These are phyloP conservation scores for Lomographa bimaculata DNA, from an alignment of 2,888 invertebrate species.

Conservation along the genomic window DNA sequence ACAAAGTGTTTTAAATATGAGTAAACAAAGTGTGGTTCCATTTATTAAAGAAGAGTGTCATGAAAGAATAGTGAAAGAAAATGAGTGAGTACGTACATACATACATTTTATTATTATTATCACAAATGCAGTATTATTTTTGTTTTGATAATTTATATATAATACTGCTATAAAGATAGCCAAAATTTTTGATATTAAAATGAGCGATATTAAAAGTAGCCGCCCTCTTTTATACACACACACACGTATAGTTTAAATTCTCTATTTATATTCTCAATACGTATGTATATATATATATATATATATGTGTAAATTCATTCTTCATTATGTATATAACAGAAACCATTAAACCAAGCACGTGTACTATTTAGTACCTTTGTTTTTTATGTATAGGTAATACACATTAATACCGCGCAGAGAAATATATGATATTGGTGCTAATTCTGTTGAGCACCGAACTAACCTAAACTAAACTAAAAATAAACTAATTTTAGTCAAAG, in stretches of 20 bases:
- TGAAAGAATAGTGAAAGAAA: constrained; percentile 26
- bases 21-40: constrained; percentile 20
- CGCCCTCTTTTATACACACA: constrained; percentile 21
- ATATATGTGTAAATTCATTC: constrained; percentile 9
- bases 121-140: constrained; percentile 19
- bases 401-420: constrained; percentile 29
- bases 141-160: constrained; percentile 16
- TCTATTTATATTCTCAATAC: constrained; percentile 12
- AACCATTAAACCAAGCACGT: constrained; percentile 27
- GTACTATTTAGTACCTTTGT: constrained; percentile 24
- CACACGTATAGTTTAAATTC: constrained; percentile 22
- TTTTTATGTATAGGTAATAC: constrained; percentile 26
- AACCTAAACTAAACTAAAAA: no score
- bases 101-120: constrained; percentile 24
- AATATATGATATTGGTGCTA: constrained; percentile 28
- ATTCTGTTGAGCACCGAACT: no score
- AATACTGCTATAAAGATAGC: constrained; percentile 22
- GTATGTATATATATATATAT: no score
- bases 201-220: constrained; percentile 24
- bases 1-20: constrained; percentile 26
- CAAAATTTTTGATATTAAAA: constrained; percentile 23
- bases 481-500: no score
- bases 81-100: constrained; percentile 29
- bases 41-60: constrained; percentile 23
- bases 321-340: constrained; percentile 20